phyloP scores from a whole-genome alignment of 1,140 invertebrate genomes.

The Aculops lycopersici region DNA sequence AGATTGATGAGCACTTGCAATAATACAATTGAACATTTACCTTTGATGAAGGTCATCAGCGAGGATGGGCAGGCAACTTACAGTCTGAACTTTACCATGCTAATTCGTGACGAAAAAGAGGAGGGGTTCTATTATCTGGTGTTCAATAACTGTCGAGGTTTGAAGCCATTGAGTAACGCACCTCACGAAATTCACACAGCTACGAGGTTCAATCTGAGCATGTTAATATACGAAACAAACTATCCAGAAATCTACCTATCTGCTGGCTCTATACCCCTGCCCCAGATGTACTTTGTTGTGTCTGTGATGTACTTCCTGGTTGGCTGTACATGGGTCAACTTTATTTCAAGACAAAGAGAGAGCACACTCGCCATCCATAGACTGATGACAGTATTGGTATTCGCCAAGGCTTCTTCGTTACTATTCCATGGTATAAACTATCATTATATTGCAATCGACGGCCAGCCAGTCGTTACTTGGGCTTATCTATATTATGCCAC shows the following conservation, averaged over 20 bases:
- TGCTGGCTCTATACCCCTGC: constrained; percentile 84
- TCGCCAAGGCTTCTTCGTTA: constrained; percentile 59
- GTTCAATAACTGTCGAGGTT: too few species aligned
- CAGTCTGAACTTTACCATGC: too few species aligned
- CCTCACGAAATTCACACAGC: too few species aligned
- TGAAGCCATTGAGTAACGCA: too few species aligned
- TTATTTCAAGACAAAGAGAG: constrained; percentile 37
- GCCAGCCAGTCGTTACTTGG: constrained; percentile 79
- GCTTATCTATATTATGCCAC: constrained; percentile 85
- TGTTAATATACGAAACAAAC: too few species aligned
- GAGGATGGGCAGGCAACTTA: too few species aligned
- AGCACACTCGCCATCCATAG: constrained; percentile 80
- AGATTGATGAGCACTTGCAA: too few species aligned
- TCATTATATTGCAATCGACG: constrained; percentile 72
- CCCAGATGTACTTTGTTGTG: constrained; percentile 63
- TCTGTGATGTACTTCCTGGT: constrained; percentile 57
- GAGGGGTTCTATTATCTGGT: too few species aligned
- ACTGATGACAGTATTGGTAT: constrained; percentile 73
- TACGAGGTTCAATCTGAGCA: too few species aligned
- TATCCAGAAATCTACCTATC: constrained; percentile 56
- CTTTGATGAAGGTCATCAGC: too few species aligned
- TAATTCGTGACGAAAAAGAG: too few species aligned
- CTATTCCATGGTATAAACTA: constrained; percentile 82
- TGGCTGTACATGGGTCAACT: constrained; percentile 62
- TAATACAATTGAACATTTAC: too few species aligned